Evolutionary conservation across 1,140 invertebrate species (phyloP), one percentile per base, ranked within the genome.

Genomic region (Leptinotarsa lineolata): DNA sequence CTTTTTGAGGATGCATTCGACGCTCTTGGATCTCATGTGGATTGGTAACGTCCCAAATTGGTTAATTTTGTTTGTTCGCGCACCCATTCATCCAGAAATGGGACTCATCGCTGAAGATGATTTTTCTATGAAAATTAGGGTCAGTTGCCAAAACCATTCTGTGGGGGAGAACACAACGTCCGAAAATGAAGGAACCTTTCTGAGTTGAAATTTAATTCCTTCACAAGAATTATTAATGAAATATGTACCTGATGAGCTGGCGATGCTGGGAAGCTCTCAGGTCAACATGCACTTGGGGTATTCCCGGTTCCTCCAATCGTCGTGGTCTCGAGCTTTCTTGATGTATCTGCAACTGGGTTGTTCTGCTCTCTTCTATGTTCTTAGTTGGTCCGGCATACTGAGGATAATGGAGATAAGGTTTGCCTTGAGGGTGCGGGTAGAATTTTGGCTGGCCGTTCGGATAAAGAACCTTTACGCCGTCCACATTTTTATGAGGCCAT

Each of bases 341-440:
- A 83, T 75, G 86, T 79, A 80, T 85, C 85, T 78, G 86, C 79
- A 70, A 79, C 75, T 73, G 84, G 78, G 79, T 86, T 82, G 84
- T 72, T 81, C 78, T 70, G 11, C 82, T 60, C 83, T 86, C 74
- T 84, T 81, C 68, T 82, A 81, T 77, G 79, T 83, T 58, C 79
- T 76, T 45, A 78, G 83, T 81, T 72, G 81, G 74, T 44, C 84
- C 74, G 76, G 81, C 85, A 75, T 78, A 71, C 46, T 63, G 63
- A 15, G 74, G 74, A 60, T 77, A 78, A 22, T 73, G 73, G 21
- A 61, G 74, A 68, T 61, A 16, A 18, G 48, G 48, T 46, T 65
- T 72, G 69, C 70, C 60, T 61, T 72, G 74, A 13, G 46, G 68
- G 13, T 60, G 64, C n/a, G 72, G 75, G 59, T 72, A 75, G 65